Evolutionary conservation across 2,113 vertebrate species (phyloP).

Genomic region (Cephalopterus ornatus): DNA sequence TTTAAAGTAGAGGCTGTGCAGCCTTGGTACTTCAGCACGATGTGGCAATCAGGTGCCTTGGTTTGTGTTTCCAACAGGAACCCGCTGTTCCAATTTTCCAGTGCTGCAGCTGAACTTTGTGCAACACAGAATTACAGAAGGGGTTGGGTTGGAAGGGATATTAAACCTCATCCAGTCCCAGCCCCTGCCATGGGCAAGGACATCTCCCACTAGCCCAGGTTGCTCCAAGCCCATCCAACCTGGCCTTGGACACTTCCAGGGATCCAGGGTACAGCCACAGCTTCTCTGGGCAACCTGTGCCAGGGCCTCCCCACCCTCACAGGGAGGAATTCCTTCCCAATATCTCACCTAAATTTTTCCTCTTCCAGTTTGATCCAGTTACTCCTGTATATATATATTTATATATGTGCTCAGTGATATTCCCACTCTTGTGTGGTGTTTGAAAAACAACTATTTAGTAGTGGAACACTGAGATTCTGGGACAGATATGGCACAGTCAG

Average conservation of each 20-base stretch:
- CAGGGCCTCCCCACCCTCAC: neutral
- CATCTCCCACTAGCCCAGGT: neutral
- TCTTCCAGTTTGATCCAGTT: neutral
- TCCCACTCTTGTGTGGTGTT: neutral
- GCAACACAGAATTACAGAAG: neutral
- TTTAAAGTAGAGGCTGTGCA: neutral
- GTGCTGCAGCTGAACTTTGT: neutral
- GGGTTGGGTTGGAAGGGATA: neutral
- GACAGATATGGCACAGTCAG: accelerated
- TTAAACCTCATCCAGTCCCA: accelerated
- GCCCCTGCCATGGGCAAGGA: neutral
- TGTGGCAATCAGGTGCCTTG: neutral
- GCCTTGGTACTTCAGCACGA: neutral
- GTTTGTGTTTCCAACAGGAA: neutral
- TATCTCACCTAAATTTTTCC: too few relatives aligned
- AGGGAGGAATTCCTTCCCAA: neutral
- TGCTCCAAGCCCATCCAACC: neutral
- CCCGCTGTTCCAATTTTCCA: neutral
- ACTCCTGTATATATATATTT: neutral
- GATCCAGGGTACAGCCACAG: neutral
- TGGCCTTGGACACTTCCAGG: neutral
- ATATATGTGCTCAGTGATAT: accelerated
- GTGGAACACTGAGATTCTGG: neutral
- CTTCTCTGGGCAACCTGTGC: neutral
- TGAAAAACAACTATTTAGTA: neutral